Percentiles rank a stretch among this genome's conserved stretches.
These are phyloP conservation scores for Actinia tenebrosa DNA, from an alignment of 64 coral and sea anemone genomes.

Conservation along the genomic window DNA sequence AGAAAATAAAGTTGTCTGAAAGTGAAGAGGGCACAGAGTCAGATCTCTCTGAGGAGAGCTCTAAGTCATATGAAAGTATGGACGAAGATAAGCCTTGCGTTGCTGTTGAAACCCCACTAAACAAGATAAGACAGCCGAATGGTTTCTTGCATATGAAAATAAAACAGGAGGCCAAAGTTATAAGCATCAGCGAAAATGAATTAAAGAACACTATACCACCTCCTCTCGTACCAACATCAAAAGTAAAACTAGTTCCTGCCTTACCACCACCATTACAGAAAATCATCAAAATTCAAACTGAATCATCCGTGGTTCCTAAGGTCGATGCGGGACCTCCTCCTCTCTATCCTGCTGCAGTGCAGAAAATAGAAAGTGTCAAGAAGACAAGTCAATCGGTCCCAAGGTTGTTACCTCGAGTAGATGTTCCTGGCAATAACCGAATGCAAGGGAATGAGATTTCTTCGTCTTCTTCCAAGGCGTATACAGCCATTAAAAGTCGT, in stretches of 20 bases:
- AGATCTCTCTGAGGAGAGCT: conserved; percentile 62
- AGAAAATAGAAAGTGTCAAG: not conserved
- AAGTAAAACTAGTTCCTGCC: not conserved
- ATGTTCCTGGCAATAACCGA: not conserved
- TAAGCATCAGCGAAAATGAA: not conserved
- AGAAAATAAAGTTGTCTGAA: conserved; percentile 61
- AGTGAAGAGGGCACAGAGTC: conserved; percentile 66
- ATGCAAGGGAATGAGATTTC: not conserved
- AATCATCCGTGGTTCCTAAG: not conserved
- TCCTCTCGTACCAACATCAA: conserved; percentile 36
- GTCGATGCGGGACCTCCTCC: not conserved
- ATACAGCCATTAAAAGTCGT: not conserved
- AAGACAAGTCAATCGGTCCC: not conserved
- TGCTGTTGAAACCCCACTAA: not conserved
- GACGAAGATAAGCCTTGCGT: not conserved
- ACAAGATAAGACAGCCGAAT: not conserved
- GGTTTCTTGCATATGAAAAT: not conserved
- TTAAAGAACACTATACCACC: conserved; percentile 22
- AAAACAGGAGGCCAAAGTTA: conserved; percentile 2
- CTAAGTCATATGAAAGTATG: not conserved
- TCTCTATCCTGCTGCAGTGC: not conserved
- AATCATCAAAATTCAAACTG: not conserved
- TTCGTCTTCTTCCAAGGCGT: not conserved
- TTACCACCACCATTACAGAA: conserved; percentile 17
- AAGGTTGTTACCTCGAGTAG: not conserved